A percentile compares a stretch with the other conserved stretches of the same genome.
Evolutionary conservation across 2,797 vertebrate genomes (phyloP).

Genomic region (Myotis findleyi): DNA sequence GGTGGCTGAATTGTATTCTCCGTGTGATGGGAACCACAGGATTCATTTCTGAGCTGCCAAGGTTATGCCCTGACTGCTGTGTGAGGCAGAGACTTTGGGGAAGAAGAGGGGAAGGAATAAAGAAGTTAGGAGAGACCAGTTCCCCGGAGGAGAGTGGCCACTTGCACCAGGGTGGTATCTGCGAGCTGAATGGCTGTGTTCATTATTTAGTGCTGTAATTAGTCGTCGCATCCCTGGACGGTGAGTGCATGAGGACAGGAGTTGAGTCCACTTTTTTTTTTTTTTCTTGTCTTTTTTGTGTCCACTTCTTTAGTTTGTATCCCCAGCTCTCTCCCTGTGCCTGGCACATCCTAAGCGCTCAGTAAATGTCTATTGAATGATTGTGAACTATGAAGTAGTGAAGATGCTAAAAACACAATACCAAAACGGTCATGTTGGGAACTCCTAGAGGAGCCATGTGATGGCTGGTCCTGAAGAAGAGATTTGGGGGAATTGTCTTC

Average conservation of each 20-base stretch:
- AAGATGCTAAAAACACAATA: background rate
- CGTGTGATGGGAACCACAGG: background rate
- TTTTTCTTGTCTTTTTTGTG: too few species aligned
- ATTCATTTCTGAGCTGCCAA: background rate
- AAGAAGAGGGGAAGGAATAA: background rate
- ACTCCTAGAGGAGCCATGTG: background rate
- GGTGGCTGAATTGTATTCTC: background rate
- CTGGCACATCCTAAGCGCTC: background rate
- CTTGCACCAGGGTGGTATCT: background rate
- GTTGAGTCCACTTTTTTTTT: background rate
- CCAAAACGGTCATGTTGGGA: background rate
- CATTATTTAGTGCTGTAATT: too few species aligned
- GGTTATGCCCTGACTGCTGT: background rate
- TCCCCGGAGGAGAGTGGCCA: background rate
- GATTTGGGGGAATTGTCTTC: background rate
- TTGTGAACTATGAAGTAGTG: background rate
- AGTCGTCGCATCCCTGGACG: background rate
- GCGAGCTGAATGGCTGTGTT: background rate
- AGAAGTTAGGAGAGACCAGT: background rate
- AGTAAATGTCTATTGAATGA: background rate
- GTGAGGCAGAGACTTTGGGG: background rate
- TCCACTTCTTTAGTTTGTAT: background rate
- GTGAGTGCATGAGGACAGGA: background rate
- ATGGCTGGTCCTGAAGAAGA: background rate
- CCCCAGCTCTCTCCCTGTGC: background rate